Conservation (phyloP, 2,888 invertebrate species). For the Drosophila emarginata region DNA sequence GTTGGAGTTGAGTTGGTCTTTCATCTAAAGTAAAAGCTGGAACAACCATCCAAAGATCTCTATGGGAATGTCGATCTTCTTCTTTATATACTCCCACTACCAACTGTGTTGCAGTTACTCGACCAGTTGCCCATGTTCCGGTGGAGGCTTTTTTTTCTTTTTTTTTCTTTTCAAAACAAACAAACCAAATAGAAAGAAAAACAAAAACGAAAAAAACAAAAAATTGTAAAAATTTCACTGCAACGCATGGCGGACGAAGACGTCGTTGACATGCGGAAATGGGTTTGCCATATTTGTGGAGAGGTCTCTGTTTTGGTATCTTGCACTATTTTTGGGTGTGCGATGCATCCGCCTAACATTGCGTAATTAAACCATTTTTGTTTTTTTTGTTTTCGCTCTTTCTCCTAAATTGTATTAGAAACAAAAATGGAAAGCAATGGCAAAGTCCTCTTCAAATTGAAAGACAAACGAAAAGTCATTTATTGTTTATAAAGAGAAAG, state of each 20-base stretch:
- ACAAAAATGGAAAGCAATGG: background rate
- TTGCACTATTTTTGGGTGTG: slow-evolving; percentile 9
- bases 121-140: slow-evolving; percentile 27
- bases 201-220: too few species aligned
- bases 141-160: background rate
- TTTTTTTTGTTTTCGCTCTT: background rate
- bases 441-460: background rate
- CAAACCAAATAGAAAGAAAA: background rate
- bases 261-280: slow-evolving; percentile 46
- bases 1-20: background rate
- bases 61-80: background rate
- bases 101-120: background rate
- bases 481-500: background rate
- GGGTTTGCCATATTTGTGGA: slow-evolving; percentile 41
- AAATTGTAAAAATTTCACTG: slow-evolving; percentile 29
- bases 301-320: background rate
- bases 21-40: background rate
- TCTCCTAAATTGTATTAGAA: too few species aligned
- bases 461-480: too few species aligned
- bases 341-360: slow-evolving; percentile 39
- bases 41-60: background rate
- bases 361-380: slow-evolving; percentile 37
- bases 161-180: slow-evolving; percentile 4
- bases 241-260: slow-evolving; percentile 24
- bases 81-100: background rate